These are phyloP conservation scores for Pseudococcus viburni DNA, from an alignment of 2,888 invertebrate species.

Conservation along the genomic window DNA sequence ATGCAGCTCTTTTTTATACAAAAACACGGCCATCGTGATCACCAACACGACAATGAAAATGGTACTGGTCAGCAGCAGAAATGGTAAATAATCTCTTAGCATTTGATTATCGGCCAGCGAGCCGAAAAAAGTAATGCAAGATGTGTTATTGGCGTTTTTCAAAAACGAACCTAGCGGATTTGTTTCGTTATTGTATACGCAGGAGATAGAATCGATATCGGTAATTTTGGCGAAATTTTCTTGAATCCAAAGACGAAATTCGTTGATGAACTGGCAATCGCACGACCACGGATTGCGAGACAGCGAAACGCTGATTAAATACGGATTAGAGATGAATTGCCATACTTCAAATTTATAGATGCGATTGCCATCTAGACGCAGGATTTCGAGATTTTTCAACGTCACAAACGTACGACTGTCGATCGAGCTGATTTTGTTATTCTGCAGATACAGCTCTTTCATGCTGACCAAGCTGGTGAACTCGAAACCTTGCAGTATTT, in stretches of 20 bases:
- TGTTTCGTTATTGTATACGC: constrained; percentile 82
- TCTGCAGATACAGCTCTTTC: constrained; percentile 88
- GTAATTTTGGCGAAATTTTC: constrained; percentile 85
- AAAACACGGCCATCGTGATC: constrained; percentile 72
- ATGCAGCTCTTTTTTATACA: constrained; percentile 85
- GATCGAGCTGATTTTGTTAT: constrained; percentile 86
- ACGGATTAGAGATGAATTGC: constrained; percentile 87
- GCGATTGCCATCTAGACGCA: constrained; percentile 88
- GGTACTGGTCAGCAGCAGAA: constrained; percentile 83
- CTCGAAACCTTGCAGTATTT: constrained; percentile 85
- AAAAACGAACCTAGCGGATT: constrained; percentile 80
- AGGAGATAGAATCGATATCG: constrained; percentile 83
- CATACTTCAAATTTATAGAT: constrained; percentile 87
- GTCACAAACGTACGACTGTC: constrained; percentile 88
- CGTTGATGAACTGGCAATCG: constrained; percentile 87
- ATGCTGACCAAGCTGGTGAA: constrained; percentile 86
- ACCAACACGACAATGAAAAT: constrained; percentile 78
- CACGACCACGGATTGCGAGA: constrained; percentile 92
- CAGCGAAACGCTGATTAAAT: constrained; percentile 88
- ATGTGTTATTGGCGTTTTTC: constrained; percentile 81
- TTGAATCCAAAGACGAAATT: constrained; percentile 85
- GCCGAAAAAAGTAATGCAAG: constrained; percentile 75
- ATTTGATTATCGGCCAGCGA: constrained; percentile 70
- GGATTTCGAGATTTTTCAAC: constrained; percentile 85
- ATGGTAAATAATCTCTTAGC: constrained; percentile 86